Base-by-base conservation (phyloP, 2,888 invertebrate genomes). In the Chrysolina americana region DNA sequence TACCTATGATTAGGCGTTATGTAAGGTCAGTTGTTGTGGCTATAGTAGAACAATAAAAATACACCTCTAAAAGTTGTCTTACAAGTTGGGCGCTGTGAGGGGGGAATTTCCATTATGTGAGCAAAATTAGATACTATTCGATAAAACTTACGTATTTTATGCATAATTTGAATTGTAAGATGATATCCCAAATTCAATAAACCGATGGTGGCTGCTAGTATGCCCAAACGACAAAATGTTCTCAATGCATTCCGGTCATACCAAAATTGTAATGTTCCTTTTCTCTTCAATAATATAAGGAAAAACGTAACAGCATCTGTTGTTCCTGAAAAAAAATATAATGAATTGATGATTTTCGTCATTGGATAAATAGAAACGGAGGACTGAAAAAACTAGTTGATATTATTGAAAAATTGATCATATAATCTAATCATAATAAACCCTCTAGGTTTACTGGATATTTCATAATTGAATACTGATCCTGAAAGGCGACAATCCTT, bases 221-320 rank as follows among this genome's bases (percentile, higher is more conserved):
- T 89, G 2, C 89, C 90, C 78, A 90, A 88, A 76, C 89, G 88
- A 23, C 89, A 89, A 3, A 91, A 87, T 77, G 89, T 89, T 71
- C 88, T 87, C 56, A 91, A 82, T 1, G 89, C 88, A 78, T 88
- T 88, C 56, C 88, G 85, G 6, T 89, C 89, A 82, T 91, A 91
- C 87, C 90, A 90, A 1, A 89, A 88, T 77, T 89, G 88, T 15
- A 91, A 74, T 65, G 74, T 73, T 64, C 80, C 77, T 73, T 76
- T 79, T 65, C 78, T 71, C 48, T 80, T 78, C 48, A 85, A 70
- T 75, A 80, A 81, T 68, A 80, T 81, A 28, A 85, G 66, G 63
- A 82, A 83, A 28, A 78, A 78, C 9, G 78, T 71, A 17, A 83
- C 66, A 8, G 71, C 75, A 71, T 78, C 82, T 13, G 82, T 75